Percentiles rank a stretch among this genome's conserved stretches.
phyloP scores from a whole-genome alignment of 2,888 invertebrate genomes.

The Drosophila niveifrons region DNA sequence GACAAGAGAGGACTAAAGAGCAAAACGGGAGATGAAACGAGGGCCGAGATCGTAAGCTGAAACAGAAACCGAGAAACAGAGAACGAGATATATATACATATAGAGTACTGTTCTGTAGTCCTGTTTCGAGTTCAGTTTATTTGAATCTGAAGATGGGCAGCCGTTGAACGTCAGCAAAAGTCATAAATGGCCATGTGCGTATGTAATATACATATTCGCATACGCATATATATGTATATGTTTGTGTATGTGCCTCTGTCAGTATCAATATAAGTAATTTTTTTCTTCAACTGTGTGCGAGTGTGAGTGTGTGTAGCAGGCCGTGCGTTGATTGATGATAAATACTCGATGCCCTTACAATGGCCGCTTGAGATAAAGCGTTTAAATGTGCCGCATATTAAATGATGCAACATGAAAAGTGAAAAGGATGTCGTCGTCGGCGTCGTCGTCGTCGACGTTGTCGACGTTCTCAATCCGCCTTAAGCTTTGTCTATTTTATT shows the following conservation, averaged over 20 bases:
- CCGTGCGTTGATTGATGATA: conserved; percentile 78
- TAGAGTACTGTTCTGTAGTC: conserved; percentile 7
- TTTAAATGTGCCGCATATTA: conserved; percentile 79
- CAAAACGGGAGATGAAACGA: neutral
- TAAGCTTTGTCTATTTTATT: conserved; percentile 61
- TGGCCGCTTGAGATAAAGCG: conserved; percentile 79
- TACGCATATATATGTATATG: conserved; percentile 4
- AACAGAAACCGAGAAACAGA: neutral
- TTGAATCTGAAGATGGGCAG: conserved; percentile 53
- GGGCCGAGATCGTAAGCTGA: neutral
- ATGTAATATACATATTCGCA: conserved; percentile 6
- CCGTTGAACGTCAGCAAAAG: conserved; percentile 64
- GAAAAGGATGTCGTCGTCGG: conserved; percentile 59
- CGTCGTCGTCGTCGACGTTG: neutral
- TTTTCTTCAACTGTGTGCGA: conserved; percentile 26
- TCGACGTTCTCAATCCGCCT: conserved; percentile 14
- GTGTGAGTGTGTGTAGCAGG: conserved; percentile 54
- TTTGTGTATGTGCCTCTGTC: conserved; percentile 7
- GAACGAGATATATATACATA: neutral
- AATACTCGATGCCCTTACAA: conserved; percentile 66
- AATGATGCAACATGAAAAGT: conserved; percentile 78
- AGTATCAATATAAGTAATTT: conserved; percentile 26
- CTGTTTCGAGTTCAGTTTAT: conserved; percentile 36
- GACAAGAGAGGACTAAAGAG: conserved; percentile 9
- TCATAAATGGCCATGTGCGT: conserved; percentile 67